Conservation (phyloP, 2,888 invertebrate species). For the Protophormia terraenovae region DNA sequence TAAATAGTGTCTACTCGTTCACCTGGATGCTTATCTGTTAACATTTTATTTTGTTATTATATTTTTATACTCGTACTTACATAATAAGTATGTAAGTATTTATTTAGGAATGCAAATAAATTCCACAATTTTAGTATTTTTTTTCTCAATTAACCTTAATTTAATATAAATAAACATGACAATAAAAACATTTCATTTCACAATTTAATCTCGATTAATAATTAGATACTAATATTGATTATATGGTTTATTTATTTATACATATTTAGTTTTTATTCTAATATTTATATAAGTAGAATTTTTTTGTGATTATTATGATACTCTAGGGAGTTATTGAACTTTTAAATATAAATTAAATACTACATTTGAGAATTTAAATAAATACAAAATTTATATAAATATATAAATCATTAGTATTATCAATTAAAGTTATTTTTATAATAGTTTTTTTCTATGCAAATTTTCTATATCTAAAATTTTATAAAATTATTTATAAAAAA, state of each 20-base stretch:
- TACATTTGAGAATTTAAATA: slow-evolving; percentile 5
- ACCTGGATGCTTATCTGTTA: too few relatives aligned
- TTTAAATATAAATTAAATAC: slow-evolving; percentile 20
- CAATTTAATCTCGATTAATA: background rate
- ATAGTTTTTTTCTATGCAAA: background rate
- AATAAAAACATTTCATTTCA: background rate
- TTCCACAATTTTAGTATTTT: background rate
- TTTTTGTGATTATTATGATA: background rate
- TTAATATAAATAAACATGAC: too few relatives aligned
- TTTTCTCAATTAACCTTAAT: too few relatives aligned
- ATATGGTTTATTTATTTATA: background rate
- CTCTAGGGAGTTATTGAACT: background rate
- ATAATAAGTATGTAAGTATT: too few relatives aligned
- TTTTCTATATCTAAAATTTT: background rate
- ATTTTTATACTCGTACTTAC: too few relatives aligned
- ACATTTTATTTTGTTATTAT: too few relatives aligned
- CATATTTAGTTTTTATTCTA: background rate
- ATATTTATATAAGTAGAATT: background rate
- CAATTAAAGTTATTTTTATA: background rate
- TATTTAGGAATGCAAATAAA: background rate
- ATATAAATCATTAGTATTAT: slow-evolving; percentile 32
- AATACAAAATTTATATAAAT: background rate
- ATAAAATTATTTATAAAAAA: background rate
- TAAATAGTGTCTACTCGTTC: too few relatives aligned
- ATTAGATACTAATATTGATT: background rate